Conservation (phyloP, 2,113 vertebrate species). For the Rutilus rutilus region DNA sequence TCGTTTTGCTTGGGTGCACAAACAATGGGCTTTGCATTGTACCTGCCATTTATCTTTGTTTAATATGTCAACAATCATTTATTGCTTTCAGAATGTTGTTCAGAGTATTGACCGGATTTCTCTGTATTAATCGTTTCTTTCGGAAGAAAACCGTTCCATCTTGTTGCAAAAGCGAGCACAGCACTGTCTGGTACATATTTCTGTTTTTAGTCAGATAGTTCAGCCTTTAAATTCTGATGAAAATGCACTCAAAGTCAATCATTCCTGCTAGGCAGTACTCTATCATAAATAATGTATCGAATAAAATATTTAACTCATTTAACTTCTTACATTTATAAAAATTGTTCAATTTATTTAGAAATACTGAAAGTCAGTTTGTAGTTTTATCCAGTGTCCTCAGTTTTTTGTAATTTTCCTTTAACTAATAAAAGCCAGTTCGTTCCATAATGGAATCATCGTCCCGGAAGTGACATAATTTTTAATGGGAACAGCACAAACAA, state of each 20-base stretch:
- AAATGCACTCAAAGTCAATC: not conserved
- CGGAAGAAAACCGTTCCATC: not conserved
- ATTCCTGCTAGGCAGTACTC: not conserved
- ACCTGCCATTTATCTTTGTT: slow-evolving; percentile 20
- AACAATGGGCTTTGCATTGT: not conserved
- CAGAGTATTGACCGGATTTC: not conserved
- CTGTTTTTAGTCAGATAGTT: not conserved
- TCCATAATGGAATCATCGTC: not conserved
- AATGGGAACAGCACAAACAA: not conserved
- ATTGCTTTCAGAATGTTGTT: slow-evolving; percentile 10
- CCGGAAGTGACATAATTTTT: not conserved
- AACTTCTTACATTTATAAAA: too few relatives aligned
- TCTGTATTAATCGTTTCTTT: not conserved
- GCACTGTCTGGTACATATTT: not conserved
- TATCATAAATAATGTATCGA: not conserved
- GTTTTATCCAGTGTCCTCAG: not conserved
- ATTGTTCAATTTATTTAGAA: too few relatives aligned
- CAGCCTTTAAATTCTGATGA: not conserved
- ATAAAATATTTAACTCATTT: not conserved
- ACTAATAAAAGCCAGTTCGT: not conserved
- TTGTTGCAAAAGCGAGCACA: not conserved
- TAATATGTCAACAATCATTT: not conserved
- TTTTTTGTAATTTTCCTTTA: not conserved
- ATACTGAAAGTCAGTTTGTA: too few relatives aligned
- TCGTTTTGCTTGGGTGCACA: slow-evolving; percentile 3